phyloP scores from a whole-genome alignment of 2,797 vertebrate genomes.

The Vespertilio murinus region DNA sequence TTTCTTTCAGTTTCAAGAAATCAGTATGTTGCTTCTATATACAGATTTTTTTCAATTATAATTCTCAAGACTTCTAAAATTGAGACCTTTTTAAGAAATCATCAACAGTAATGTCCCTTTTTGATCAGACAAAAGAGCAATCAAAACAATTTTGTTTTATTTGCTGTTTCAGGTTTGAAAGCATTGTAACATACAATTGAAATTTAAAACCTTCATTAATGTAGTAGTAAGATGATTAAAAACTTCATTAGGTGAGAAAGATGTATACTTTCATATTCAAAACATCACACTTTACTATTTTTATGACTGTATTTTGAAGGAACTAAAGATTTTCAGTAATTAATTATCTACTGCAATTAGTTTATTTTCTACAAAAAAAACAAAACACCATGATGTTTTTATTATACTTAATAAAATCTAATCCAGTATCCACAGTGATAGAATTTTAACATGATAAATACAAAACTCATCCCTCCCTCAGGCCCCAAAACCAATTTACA shows the following conservation, averaged over 20 bases:
- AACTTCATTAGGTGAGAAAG: slow-evolving; percentile 52
- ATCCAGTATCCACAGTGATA: slow-evolving; percentile 85
- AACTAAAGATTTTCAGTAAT: slow-evolving; percentile 83
- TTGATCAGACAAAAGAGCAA: neutral
- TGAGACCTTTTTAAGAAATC: neutral
- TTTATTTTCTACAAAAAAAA: slow-evolving; percentile 80
- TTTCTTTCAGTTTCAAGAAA: neutral
- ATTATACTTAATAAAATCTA: slow-evolving; percentile 88
- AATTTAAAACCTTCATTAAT: slow-evolving; percentile 49
- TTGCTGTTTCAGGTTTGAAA: neutral
- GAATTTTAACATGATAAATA: slow-evolving; percentile 84
- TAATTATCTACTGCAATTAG: slow-evolving; percentile 85
- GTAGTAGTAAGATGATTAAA: slow-evolving; percentile 63
- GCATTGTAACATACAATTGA: slow-evolving; percentile 62
- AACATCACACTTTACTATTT: slow-evolving; percentile 38
- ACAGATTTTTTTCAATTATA: neutral
- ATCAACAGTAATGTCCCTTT: neutral
- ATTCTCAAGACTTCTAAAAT: neutral
- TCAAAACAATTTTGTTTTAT: slow-evolving; percentile 23
- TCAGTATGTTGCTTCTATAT: neutral
- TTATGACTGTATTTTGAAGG: slow-evolving; percentile 55
- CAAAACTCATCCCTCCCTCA: slow-evolving; percentile 83
- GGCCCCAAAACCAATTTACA: slow-evolving; percentile 88
- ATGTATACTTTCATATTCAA: neutral
- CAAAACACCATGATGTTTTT: slow-evolving; percentile 72